These are phyloP conservation scores for Ennomos fuscantarius DNA, from an alignment of 2,888 invertebrate genomes.

Conservation along the genomic window DNA sequence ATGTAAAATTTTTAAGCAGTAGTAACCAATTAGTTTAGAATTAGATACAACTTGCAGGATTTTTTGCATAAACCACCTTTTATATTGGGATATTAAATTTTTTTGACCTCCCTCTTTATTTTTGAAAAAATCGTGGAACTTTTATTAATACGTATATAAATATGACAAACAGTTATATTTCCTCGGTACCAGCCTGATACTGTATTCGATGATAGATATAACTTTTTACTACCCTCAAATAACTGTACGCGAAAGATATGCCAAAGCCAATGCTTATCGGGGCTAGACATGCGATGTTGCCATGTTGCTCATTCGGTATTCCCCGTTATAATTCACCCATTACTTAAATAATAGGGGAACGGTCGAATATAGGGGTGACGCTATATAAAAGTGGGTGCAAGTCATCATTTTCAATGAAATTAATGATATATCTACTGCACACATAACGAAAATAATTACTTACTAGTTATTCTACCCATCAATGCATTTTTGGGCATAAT, in stretches of 20 bases:
- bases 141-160: no score
- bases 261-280: slow-evolving; percentile 17
- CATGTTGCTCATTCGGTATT: slow-evolving; percentile 49
- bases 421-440: no score
- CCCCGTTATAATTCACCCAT: slow-evolving; percentile 59
- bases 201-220: slow-evolving; percentile 9
- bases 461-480: no score
- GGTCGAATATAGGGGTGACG: slow-evolving; percentile 46
- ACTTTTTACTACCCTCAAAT: slow-evolving; percentile 19
- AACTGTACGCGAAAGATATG: slow-evolving; percentile 11
- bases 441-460: no score
- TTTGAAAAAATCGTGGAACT: no score
- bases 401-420: not conserved
- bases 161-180: not conserved
- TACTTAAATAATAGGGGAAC: slow-evolving; percentile 49
- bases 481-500: no score
- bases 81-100: no score
- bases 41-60: no score
- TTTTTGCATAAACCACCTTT: no score
- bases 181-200: slow-evolving; percentile 2
- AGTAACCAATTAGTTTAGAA: no score
- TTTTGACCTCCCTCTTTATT: no score
- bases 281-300: slow-evolving; percentile 37
- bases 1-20: no score
- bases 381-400: slow-evolving; percentile 13